Base-by-base conservation (phyloP, 1,140 invertebrate genomes). In the Aphelinus certus region DNA sequence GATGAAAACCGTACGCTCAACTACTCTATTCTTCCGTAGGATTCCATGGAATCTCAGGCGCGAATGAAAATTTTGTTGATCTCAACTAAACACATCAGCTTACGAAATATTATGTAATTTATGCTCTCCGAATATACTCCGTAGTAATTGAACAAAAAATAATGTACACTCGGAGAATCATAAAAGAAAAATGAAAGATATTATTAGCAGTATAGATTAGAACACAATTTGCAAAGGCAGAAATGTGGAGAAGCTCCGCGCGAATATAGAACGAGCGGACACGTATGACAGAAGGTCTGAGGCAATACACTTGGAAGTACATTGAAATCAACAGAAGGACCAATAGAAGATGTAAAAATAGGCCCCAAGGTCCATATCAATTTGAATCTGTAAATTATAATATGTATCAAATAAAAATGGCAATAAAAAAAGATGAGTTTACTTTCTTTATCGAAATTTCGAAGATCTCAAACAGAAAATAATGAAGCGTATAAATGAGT, bases 301-400 rank as follows among this genome's bases (percentile, higher is more conserved):
- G 46, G 64, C 64, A 5, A 3, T 66, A 1, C 55, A 51, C 7
- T 66, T 66, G 4, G 55, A 66, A 66, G 64, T 66, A 2, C 43
- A 26, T 26, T 55, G 1, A 43, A 56, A 7, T 7, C 49, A 0
- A 1, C 46, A 3, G 64, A 53, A 10, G 62, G 46, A 10, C 55
- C 64, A 0, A 9, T 66, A 1, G 43, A 66, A 7, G n/a, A 66
- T 55, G 1, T 66, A 1, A 66, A 66, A 55, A 43, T 66, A 7
- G 42, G n/a, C 0, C 43, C 64, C 0, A 45, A 66, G 10, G 64
- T 66, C 7, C 2, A 66, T 26, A 26, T 26, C 26, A 26, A 26
- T 26, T 26, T 26, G 26, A 26, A 26, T 26, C 26, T 26, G 26
- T 26, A 26, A 26, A 26, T 26, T 26, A 26, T 26, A 26, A 26